Base-by-base conservation (phyloP, 2,113 vertebrate species). In the Notarius lentiginosus region DNA sequence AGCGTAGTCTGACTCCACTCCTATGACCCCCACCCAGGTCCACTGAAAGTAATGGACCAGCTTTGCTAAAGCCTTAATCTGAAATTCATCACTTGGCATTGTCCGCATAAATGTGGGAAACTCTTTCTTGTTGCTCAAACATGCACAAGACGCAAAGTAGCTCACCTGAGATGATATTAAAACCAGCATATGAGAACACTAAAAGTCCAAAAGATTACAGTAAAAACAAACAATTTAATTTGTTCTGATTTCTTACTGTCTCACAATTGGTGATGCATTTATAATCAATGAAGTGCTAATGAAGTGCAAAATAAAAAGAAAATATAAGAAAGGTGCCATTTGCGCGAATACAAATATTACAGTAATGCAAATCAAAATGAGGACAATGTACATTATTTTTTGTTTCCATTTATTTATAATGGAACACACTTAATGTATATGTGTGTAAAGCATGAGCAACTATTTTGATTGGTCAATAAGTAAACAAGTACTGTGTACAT, bases 81-180 rank as follows among this genome's bases (percentile, higher is more conserved):
- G 95, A 87, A 95, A 95, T 80, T 91, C 65, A 24, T 95, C 95
- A 85, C 94, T 95, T 0, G 95, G 93, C 92, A 95, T 94, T 6
- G 94, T 95, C 53, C 95, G 91, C 94, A 95, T 95, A 86, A 95
- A 95, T 30, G 92, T 89, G 10, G 94, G 93, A 41, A 94, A 95
- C 86, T 94, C 92, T 76, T 65, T 91, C 79, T 94, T 91, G 82
- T 94, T 90, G 73, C 94, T 94, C 86, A 95, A 91, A 86, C 94
- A 95, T 60, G 90, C 94, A 89, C 94, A 95, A 17, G 95, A 94
- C 24, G 95, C 94, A 85, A 95, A 94, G 87, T 95, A 95, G 88
- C 95, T 95, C 88, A 95, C 94, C 95, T 95, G 63, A 53, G 79
- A 85, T 85, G 27, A 85, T 9, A 89, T 58, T 10, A 87, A 89